Evolutionary conservation across 2,797 vertebrate species (phyloP).

Genomic region (Neopelma chrysocephalum): DNA sequence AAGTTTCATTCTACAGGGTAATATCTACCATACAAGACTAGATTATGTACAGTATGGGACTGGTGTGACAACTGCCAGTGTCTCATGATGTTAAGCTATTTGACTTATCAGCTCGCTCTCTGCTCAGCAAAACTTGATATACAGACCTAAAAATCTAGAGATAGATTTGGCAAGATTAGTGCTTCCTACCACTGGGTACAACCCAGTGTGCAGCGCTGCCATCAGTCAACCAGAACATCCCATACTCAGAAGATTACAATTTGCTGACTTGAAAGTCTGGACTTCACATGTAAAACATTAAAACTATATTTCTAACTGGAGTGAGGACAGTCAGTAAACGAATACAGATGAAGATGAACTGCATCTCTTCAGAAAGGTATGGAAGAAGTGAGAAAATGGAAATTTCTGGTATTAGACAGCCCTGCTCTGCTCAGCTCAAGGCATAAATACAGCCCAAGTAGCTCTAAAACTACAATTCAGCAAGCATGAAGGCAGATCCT

Average conservation of each 20-base stretch:
- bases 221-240: not conserved
- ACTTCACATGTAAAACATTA: conserved; percentile 21
- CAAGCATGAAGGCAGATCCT: conserved; percentile 40
- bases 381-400: conserved; percentile 7
- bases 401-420: not conserved
- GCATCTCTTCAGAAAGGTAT: conserved; percentile 53
- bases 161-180: conserved; percentile 39
- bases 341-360: conserved; percentile 34
- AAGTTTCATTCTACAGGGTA: conserved; percentile 51
- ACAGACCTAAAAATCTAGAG: not conserved
- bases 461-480: conserved; percentile 15
- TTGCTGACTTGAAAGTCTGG: conserved; percentile 47
- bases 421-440: conserved; percentile 34
- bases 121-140: conserved; percentile 11
- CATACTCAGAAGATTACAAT: conserved; percentile 42
- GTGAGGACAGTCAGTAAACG: conserved; percentile 50
- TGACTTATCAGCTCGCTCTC: not conserved
- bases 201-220: not conserved
- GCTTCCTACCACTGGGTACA: not conserved
- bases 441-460: conserved; percentile 17
- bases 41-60: conserved; percentile 67
- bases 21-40: conserved; percentile 61
- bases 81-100: conserved; percentile 11
- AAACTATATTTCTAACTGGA: conserved; percentile 37
- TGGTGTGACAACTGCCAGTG: conserved; percentile 25